Evolutionary conservation across 2,113 vertebrate genomes (phyloP).

Genomic region (Lagopus muta): DNA sequence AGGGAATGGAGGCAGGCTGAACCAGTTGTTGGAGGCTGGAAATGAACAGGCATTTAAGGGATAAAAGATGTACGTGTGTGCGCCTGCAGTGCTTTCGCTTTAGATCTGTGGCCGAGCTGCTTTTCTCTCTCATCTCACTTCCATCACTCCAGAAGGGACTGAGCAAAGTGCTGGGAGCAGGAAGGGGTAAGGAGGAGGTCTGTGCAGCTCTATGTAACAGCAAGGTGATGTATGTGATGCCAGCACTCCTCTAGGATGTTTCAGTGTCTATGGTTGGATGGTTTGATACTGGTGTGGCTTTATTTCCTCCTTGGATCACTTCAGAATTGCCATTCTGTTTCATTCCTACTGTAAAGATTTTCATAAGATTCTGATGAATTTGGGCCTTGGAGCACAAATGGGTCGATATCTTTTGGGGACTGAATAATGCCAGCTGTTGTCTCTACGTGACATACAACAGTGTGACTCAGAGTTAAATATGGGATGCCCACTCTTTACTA

Average conservation of each 20-base stretch:
- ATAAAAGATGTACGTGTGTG: neutral
- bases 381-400: neutral
- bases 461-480: constrained; percentile 67
- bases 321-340: neutral
- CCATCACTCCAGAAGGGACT: neutral
- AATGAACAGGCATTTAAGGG: neutral
- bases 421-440: neutral
- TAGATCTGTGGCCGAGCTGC: neutral
- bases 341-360: neutral
- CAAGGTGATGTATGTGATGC: neutral
- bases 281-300: neutral
- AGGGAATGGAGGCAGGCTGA: neutral
- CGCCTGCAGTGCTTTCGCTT: neutral
- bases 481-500: constrained; percentile 58
- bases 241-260: neutral
- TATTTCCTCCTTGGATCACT: neutral
- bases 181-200: neutral
- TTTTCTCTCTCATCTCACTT: neutral
- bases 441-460: constrained; percentile 3
- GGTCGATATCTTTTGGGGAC: neutral
- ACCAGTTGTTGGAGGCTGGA: neutral
- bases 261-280: neutral
- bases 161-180: neutral
- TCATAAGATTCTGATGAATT: neutral
- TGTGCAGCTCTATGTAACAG: neutral